phyloP scores from a whole-genome alignment of 1,140 invertebrate species.

The Antheraea pernyi region DNA sequence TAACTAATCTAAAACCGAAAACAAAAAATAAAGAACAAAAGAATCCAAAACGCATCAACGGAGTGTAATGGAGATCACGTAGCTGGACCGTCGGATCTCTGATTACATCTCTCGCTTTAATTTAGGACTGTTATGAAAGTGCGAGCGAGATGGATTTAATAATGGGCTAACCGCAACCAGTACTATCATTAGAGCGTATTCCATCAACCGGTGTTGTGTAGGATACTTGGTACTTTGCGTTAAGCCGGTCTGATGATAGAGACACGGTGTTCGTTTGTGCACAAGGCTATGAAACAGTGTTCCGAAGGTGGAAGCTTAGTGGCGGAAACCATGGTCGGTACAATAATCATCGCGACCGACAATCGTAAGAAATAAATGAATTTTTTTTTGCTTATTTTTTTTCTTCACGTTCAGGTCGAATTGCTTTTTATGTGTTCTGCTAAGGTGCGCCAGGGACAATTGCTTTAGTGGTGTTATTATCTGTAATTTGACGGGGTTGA shows the following conservation, averaged over 20 bases:
- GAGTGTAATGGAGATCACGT: constrained; percentile 71
- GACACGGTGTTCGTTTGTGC: constrained; percentile 22
- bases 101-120: constrained; percentile 55
- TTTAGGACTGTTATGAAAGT: constrained; percentile 37
- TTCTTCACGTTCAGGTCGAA: constrained; percentile 34
- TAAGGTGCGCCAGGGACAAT: constrained; percentile 48
- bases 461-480: constrained; percentile 45
- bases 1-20: constrained; percentile 40
- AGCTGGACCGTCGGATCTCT: constrained; percentile 54
- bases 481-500: constrained; percentile 46
- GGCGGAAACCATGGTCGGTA: constrained; percentile 52
- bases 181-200: constrained; percentile 63
- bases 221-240: background rate
- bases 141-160: constrained; percentile 62
- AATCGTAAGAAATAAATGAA: constrained; percentile 71
- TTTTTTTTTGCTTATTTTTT: constrained; percentile 51
- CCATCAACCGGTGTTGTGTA: constrained; percentile 29
- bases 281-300: constrained; percentile 11
- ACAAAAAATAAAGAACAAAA: constrained; percentile 42
- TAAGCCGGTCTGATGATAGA: background rate
- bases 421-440: constrained; percentile 65
- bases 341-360: constrained; percentile 54
- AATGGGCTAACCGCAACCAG: constrained; percentile 64
- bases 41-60: constrained; percentile 55
- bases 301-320: constrained; percentile 24